Percentiles rank a stretch among this genome's conserved stretches.
These are phyloP conservation scores for Himalopsyche tibetana DNA, from an alignment of 2,888 invertebrate species.

Conservation along the genomic window DNA sequence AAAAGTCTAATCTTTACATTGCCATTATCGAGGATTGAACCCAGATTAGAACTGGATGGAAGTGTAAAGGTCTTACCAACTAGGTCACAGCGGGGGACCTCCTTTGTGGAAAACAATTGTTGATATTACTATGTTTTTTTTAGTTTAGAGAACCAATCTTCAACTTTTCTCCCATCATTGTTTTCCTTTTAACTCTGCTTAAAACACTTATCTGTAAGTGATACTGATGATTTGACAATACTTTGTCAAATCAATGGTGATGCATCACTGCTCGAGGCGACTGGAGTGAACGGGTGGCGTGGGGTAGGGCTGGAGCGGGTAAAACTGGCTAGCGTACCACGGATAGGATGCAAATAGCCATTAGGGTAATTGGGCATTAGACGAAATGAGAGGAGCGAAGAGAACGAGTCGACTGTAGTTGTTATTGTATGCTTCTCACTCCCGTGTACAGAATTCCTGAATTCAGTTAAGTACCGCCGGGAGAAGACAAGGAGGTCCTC, in stretches of 20 bases:
- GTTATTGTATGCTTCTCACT: conserved; percentile 33
- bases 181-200: no score
- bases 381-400: conserved; percentile 65
- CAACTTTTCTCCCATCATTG: no score
- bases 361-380: conserved; percentile 66
- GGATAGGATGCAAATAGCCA: conserved; percentile 66
- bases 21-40: no score
- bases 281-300: conserved; percentile 46
- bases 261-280: conserved; percentile 39
- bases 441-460: background rate
- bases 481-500: conserved; percentile 46
- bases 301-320: conserved; percentile 34
- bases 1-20: no score
- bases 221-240: no score
- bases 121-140: no score
- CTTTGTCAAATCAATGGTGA: background rate
- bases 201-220: no score
- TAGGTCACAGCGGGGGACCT: no score
- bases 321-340: conserved; percentile 52
- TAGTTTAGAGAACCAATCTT: no score
- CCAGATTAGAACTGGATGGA: no score
- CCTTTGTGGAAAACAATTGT: no score
- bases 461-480: conserved; percentile 8
- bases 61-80: no score
- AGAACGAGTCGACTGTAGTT: conserved; percentile 41